Base-by-base conservation (phyloP, 2,888 invertebrate genomes). In the Patella caerulea region DNA sequence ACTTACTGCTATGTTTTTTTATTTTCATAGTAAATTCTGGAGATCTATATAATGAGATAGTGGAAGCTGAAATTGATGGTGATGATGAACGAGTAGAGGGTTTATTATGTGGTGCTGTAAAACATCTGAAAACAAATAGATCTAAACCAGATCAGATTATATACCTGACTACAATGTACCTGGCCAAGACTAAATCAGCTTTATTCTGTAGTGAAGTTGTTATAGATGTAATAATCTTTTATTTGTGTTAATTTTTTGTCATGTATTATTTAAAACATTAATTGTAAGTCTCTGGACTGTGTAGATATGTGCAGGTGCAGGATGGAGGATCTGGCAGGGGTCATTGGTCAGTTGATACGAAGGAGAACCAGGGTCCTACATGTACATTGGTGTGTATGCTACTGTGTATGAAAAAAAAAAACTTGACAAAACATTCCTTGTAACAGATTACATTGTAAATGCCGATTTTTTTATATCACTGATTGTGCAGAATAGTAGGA, bases 101-200 rank as follows among this genome's bases (percentile, higher is more conserved):
- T 94, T 93, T 96, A 11, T 93, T 98, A n/a, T 96, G 97, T 84
- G 97, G 97, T 0, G 95, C 96, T n/a, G 95, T 98, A 54, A 96
- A 95, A 86, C 93, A 95, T 0, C 93, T 98, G 2, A 95, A 95
- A 76, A 94, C 94, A 11, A 95, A 96, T 84, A 94, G 96, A 73
- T 94, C 95, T 76, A 97, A 97, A 88, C 96, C 97, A 4, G 96
- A 97, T 86, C 94, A 95, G 52, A 93, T 96, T 56, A 92, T 96
- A 0, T 96, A 95, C 88, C 94, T 96, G 90, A 94, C 95, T 65
- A 92, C 98, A 75, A 93, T 97, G 78, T 95, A 96, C 90, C 91
- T 97, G 29, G 95, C 95, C 0, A 96, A 96, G 92, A 93, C 95
- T 76, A 94, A 95, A 71, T 95, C 97, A 0, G 94, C 94, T 19